These are phyloP conservation scores for Melikaiella ostensackeni DNA, from an alignment of 2,888 invertebrate genomes.

Conservation along the genomic window DNA sequence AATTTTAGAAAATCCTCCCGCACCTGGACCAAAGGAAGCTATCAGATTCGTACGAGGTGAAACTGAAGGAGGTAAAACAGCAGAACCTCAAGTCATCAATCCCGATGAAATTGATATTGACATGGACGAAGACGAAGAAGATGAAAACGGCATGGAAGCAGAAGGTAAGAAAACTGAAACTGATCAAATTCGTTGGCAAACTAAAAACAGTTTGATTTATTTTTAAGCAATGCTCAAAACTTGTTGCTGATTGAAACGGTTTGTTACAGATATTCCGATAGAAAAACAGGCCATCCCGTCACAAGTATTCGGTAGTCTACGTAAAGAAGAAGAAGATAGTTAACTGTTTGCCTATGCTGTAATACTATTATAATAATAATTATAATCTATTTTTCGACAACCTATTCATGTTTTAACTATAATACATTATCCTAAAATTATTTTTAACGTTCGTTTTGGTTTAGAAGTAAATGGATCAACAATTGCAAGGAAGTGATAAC, in stretches of 20 bases:
- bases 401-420: too few relatives aligned
- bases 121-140: slow-evolving; percentile 82
- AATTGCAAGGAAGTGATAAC: not conserved
- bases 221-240: not conserved
- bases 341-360: slow-evolving; percentile 42
- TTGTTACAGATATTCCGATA: slow-evolving; percentile 82
- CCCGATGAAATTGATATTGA: slow-evolving; percentile 94
- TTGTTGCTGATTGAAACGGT: slow-evolving; percentile 4
- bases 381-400: not conserved
- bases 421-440: not conserved
- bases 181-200: slow-evolving; percentile 43
- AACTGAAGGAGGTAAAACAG: slow-evolving; percentile 86
- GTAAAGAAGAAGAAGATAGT: slow-evolving; percentile 73
- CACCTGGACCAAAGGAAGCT: slow-evolving; percentile 77
- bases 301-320: slow-evolving; percentile 93
- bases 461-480: not conserved
- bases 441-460: not conserved
- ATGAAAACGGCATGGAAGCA: slow-evolving; percentile 78
- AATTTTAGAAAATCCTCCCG: slow-evolving; percentile 56
- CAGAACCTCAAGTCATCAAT: slow-evolving; percentile 84
- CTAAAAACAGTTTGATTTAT: not conserved
- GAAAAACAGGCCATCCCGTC: slow-evolving; percentile 92
- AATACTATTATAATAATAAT: slow-evolving; percentile 39
- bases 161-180: slow-evolving; percentile 68
- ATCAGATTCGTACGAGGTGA: slow-evolving; percentile 93